These are phyloP conservation scores for Sebastes steindachneri DNA, from an alignment of 2,797 vertebrate genomes.

Conservation along the genomic window DNA sequence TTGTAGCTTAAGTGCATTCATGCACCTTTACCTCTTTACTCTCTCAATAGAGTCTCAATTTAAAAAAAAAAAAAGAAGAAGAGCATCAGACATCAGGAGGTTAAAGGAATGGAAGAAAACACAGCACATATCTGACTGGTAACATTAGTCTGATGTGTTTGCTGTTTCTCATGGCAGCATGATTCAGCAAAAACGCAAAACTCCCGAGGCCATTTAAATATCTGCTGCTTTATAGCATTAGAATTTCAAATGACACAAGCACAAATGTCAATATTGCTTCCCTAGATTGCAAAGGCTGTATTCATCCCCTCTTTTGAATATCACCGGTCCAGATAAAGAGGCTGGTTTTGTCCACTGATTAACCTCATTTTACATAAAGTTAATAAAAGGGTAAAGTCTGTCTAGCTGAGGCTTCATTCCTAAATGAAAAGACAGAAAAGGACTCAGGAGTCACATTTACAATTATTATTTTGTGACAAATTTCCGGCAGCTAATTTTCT, in stretches of 20 bases:
- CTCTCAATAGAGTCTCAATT: neutral
- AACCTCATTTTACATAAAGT: conserved; percentile 33
- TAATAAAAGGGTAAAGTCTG: neutral
- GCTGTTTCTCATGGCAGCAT: conserved; percentile 14
- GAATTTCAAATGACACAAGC: conserved; percentile 34
- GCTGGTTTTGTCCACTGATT: neutral
- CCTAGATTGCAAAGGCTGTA: neutral
- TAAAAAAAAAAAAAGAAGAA: neutral
- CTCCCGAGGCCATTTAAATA: conserved; percentile 11
- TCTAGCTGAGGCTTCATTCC: neutral
- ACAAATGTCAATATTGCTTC: conserved; percentile 17
- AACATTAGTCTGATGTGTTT: neutral
- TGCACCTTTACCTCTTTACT: neutral
- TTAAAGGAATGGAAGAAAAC: neutral
- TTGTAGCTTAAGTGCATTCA: neutral
- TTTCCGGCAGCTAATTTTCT: neutral
- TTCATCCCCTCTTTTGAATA: conserved; percentile 37
- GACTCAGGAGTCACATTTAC: neutral
- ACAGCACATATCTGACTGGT: neutral
- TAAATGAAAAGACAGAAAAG: neutral
- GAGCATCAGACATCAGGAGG: neutral
- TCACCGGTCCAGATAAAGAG: neutral
- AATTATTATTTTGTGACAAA: neutral
- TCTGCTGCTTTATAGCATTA: conserved; percentile 20
- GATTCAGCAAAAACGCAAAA: conserved; percentile 45